Conservation (phyloP, 2,888 invertebrate species). For the Atethmia centrago region DNA sequence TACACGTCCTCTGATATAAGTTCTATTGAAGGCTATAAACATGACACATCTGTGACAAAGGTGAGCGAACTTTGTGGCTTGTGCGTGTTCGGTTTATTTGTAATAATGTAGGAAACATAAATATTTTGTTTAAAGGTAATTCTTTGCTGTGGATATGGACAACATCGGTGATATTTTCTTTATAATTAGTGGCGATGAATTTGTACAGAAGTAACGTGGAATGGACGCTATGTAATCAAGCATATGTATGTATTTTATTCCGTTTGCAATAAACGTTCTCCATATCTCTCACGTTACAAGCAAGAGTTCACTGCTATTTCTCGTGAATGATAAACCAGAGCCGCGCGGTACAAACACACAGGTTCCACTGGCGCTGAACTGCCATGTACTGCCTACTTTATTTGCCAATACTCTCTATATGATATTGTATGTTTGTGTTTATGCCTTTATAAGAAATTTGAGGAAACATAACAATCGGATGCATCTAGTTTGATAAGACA, state of each 20-base stretch:
- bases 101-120: not conserved
- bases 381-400: not conserved
- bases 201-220: not conserved
- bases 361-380: not conserved
- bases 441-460: not conserved
- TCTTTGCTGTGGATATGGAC: not conserved
- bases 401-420: not conserved
- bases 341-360: not conserved
- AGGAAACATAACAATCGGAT: not conserved
- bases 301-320: slow-evolving; percentile 3
- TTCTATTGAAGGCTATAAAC: slow-evolving; percentile 21
- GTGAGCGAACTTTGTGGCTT: slow-evolving; percentile 19
- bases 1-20: slow-evolving; percentile 29
- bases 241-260: not conserved
- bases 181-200: not conserved
- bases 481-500: not conserved
- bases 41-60: slow-evolving; percentile 27
- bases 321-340: not conserved
- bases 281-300: not conserved
- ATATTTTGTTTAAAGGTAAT: not conserved
- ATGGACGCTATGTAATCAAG: not conserved
- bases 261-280: not conserved
- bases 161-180: not conserved
- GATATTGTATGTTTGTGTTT: not conserved
- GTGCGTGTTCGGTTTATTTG: not conserved